Base-by-base conservation (phyloP, 1,140 invertebrate species). In the Contarinia nasturtii region DNA sequence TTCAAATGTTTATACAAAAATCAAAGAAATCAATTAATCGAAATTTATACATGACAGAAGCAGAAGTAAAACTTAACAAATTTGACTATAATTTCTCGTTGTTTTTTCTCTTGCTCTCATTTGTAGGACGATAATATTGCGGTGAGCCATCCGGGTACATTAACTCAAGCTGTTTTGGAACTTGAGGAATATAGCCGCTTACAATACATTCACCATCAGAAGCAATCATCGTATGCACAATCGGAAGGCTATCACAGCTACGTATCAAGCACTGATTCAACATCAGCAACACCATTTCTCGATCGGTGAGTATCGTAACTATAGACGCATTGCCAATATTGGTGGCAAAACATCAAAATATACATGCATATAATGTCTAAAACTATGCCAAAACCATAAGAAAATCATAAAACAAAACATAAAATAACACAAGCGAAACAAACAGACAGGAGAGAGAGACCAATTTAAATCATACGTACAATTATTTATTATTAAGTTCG, bases 231-330 rank as follows among this genome's bases (percentile, higher is more conserved):
- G 36, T 86, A 86, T 62, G 81, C 82, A 14, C 80, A 84, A 51
- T 82, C 79, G 19, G 82, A 86, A 65, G 82, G 82, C 12, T 86
- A 86, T 58, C 81, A 84, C 57, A 82, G 79, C 60, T 86, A 80
- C 60, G 82, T 80, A 19, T 86, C 79, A 48, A 86, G 77, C 56
- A 81, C 77, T 34, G 84, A 79, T 63, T 84, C 80, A 5, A 79
- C 76, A 17, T 80, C 79, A 12, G 76, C 71, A 18, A 86, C 83
- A 7, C 82, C 82, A 12, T 82, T 86, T 57, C 62, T 86, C 48
- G 82, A 87, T 58, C 72, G 77, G 74, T 76, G 59, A 63, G 55
- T 60, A 47, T 17, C 5, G 27, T 10, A n/a, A 27, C 27, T 27
- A n/a, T n/a, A n/a, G 27, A 27, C 27, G 27, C 27, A 27, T 27